Base-by-base conservation (phyloP, 1,140 invertebrate species). In the Drosophila littoralis region DNA sequence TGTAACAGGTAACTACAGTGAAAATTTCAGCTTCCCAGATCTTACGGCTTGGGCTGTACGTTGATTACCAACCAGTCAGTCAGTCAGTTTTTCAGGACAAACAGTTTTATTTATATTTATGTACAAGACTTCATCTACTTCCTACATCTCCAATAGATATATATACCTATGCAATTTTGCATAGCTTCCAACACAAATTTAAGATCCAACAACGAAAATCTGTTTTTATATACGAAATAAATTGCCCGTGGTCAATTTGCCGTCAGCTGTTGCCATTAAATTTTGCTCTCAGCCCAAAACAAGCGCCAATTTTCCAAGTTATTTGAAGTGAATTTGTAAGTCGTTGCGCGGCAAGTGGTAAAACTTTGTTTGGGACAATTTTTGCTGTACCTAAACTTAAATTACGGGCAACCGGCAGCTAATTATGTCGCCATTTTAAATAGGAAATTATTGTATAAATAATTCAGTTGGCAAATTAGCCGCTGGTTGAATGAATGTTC, bases 361-460 rank as follows among this genome's bases (percentile, higher is more conserved):
- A 63, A 55, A 17, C 6, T 28, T 58, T 58, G 55, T 36, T 36
- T 33, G 13, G 32, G 4, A 7, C 51, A 54, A 13, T 36, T 52
- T 52, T n/a, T 0, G n/a, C 40, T n/a, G 9, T 6, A 42, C 0
- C 6, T 38, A 4, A 38, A 38, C 9, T 10, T 5, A 28, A 28
- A 28, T 28, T 28, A 28, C 4, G 22, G 22, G 5, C 40, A 42
- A 58, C 42, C 33, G 38, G 10, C 17, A 52, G 75, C 73, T 83
- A 77, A 89, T 89, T 88, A 80, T 89, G 66, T 89, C 80, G 84
- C 79, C 76, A 88, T 89, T 88, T 89, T 83, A 46, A 66, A 75
- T 63, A 83, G 73, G 65, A 88, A 77, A 83, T 68, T 83, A 28
- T 69, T 81, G 43, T 77, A 86, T 88, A 75, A 88, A 88, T 89